These are phyloP conservation scores for Diarsia dahlii DNA, from an alignment of 2,888 invertebrate species.

Conservation along the genomic window DNA sequence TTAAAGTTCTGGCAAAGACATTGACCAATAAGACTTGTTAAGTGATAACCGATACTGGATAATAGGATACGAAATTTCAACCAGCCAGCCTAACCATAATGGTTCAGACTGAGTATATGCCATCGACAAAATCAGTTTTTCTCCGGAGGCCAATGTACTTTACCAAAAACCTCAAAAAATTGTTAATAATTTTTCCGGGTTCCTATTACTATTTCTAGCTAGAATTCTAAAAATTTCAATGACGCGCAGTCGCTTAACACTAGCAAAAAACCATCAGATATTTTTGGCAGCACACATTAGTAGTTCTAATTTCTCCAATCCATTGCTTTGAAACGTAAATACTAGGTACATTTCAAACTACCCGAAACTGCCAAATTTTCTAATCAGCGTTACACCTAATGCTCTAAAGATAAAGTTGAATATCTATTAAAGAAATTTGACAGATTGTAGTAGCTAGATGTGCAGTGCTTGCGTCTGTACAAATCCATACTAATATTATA, in stretches of 20 bases:
- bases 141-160: background rate
- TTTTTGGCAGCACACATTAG: constrained; percentile 38
- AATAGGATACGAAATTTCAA: background rate
- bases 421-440: too few relatives aligned
- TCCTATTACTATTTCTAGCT: constrained; percentile 3
- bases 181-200: background rate
- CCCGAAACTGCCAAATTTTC: too few relatives aligned
- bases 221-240: constrained; percentile 19
- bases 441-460: too few relatives aligned
- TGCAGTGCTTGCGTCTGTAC: too few relatives aligned
- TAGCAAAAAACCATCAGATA: constrained; percentile 30
- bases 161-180: background rate
- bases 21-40: background rate
- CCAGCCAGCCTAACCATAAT: background rate
- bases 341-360: too few relatives aligned
- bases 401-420: too few relatives aligned
- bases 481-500: too few relatives aligned
- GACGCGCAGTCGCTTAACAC: constrained; percentile 30
- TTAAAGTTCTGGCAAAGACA: background rate
- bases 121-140: background rate
- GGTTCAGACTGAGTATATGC: background rate
- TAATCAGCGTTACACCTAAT: too few relatives aligned
- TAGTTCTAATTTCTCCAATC: constrained; percentile 6
- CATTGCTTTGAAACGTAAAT: constrained; percentile 16
- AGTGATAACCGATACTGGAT: background rate